Base-by-base conservation (phyloP, 2,797 vertebrate genomes). In the Pipistrellus pygmaeus region DNA sequence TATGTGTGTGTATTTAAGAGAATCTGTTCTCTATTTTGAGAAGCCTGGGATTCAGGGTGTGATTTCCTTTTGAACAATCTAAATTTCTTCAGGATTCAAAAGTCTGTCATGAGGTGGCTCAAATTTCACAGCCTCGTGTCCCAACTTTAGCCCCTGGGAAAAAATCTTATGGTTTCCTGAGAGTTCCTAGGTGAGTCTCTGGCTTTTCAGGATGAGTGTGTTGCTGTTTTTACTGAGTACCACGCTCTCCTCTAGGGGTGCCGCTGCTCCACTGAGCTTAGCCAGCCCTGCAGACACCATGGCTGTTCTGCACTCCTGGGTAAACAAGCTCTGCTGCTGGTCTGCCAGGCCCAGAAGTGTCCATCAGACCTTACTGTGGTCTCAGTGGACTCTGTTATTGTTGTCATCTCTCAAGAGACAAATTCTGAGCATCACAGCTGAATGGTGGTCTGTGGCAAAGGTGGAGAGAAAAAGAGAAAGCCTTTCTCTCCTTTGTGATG, bases 201-300 rank as follows among this genome's bases (percentile, higher is more conserved):
- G 62, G 30, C 2, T 4, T 20, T 72, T 90, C 51, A 32, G 46
- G 57, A 41, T 25, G 5, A 30, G 35, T 1, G 0, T 7, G 46
- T 46, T 1, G 78, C 12, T 57, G n/a, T 62, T 48, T 48, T 89
- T 41, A 9, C 46, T 14, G 62, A 83, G 30, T 30, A 7, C 35
- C 9, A 1, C 14, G 12, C 14, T 92, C 5, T 85, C 86, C 95
- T 93, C 68, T 66, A 93, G 93, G 68, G 89, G 35, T 5, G 89
- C 77, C 90, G 85, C 93, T 60, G 66, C 72, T 89, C 95, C 75
- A 89, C 2, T 69, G 77, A 96, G 86, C 35, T 71, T 1, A 32
- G 51, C 25, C 32, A 32, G 27, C 8, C 44, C 32, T 20, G 60
- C 1, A 32, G 68, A 3, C 0, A 0, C 66, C 86, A 12, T 2